A percentile compares a stretch with the other conserved stretches of the same genome.
Evolutionary conservation across 2,113 vertebrate species (phyloP).

Genomic region (Aleadryas rufinucha): DNA sequence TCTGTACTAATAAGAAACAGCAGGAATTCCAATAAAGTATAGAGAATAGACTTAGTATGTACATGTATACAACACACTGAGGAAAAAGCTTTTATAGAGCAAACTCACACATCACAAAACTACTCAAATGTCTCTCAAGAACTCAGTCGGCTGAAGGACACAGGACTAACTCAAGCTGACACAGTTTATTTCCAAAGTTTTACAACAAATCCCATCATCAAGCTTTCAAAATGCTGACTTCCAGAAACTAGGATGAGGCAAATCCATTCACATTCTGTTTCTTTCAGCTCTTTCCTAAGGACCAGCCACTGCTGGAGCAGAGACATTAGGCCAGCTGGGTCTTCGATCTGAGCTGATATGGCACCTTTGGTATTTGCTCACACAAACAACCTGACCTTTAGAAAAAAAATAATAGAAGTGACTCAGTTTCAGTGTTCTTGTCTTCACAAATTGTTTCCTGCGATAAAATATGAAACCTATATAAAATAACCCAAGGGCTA

Average conservation of each 20-base stretch:
- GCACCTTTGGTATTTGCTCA: conserved; percentile 54
- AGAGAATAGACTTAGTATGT: not conserved
- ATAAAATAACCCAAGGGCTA: conserved; percentile 31
- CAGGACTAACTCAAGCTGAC: not conserved
- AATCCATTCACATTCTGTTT: not conserved
- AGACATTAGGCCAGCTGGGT: not conserved
- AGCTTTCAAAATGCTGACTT: not conserved
- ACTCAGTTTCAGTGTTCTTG: conserved; percentile 26
- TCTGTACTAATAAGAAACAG: not conserved
- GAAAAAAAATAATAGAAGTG: not conserved
- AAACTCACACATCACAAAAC: not conserved
- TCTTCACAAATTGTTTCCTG: conserved; percentile 15
- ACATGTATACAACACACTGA: accelerated
- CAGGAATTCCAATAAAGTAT: not conserved
- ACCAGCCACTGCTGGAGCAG: not conserved
- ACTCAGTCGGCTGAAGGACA: not conserved
- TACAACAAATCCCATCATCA: not conserved
- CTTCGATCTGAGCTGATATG: not conserved
- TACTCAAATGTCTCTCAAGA: not conserved
- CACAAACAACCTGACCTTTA: conserved; percentile 60
- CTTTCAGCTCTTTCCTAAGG: not conserved
- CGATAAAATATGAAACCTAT: conserved; percentile 8
- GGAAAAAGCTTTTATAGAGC: not conserved
- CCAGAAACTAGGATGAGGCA: not conserved
- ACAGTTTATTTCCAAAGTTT: not conserved